Percentiles rank a stretch among this genome's conserved stretches.
phyloP scores from a whole-genome alignment of 2,113 vertebrate genomes.

The Abramis brama region DNA sequence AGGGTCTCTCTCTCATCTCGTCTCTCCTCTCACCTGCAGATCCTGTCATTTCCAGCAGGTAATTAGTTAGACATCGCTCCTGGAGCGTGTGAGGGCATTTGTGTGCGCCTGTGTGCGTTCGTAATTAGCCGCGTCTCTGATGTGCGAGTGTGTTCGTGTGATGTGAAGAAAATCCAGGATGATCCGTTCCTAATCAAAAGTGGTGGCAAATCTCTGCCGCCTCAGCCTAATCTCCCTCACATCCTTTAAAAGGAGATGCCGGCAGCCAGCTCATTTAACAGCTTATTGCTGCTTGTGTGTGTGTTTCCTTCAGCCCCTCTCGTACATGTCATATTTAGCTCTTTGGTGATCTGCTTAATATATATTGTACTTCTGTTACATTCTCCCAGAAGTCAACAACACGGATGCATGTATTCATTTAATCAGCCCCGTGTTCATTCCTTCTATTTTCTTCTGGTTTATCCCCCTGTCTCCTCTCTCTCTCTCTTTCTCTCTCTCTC shows the following conservation, averaged over 20 bases:
- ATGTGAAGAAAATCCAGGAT: constrained; percentile 56
- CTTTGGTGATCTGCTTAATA: constrained; percentile 24
- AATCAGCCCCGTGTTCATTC: neutral
- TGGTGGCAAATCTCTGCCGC: constrained; percentile 50
- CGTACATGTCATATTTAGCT: constrained; percentile 30
- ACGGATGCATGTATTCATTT: constrained; percentile 11
- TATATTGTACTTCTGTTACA: constrained; percentile 24
- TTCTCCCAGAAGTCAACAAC: constrained; percentile 19
- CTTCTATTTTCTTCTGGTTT: constrained; percentile 3
- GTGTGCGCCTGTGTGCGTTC: constrained; percentile 28
- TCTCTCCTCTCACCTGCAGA: constrained; percentile 42
- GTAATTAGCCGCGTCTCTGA: constrained; percentile 49
- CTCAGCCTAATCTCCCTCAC: constrained; percentile 50
- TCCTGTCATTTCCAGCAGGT: constrained; percentile 35
- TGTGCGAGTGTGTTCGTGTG: constrained; percentile 38
- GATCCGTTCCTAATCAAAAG: constrained; percentile 58
- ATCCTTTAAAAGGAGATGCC: constrained; percentile 44
- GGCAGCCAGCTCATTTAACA: constrained; percentile 55
- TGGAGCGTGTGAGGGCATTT: constrained; percentile 35
- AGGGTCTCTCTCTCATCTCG: neutral
- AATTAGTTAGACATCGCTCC: constrained; percentile 25
- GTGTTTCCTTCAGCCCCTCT: neutral
- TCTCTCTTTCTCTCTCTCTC: neutral
- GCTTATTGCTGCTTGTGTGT: constrained; percentile 44
- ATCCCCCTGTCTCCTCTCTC: neutral